Conservation (phyloP, 2,888 invertebrate genomes). For the Drosophila hamatofila region DNA sequence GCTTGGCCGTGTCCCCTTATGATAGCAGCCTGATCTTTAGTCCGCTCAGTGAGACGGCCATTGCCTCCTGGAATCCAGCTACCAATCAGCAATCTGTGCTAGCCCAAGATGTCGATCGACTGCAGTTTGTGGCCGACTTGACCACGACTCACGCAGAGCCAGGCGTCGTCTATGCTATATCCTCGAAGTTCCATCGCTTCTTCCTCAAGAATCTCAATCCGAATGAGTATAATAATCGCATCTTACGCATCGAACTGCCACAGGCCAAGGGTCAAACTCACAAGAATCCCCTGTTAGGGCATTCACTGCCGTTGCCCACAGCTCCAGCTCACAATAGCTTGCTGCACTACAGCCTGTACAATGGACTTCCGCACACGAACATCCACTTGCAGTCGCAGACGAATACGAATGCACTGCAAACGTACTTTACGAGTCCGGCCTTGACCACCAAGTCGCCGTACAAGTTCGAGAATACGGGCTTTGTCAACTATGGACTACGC, state of each 20-base stretch:
- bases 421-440: conserved; percentile 74
- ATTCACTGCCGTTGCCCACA: conserved; percentile 40
- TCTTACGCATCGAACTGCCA: conserved; percentile 87
- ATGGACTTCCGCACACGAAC: conserved; percentile 36
- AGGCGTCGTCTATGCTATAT: conserved; percentile 90
- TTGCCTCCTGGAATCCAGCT: conserved; percentile 92
- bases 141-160: conserved; percentile 89
- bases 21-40: conserved; percentile 92
- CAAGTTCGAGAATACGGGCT: conserved; percentile 73
- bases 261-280: conserved; percentile 9
- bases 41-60: conserved; percentile 92
- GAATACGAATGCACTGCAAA: conserved; percentile 51
- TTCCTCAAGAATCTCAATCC: conserved; percentile 89
- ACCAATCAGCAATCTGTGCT: conserved; percentile 90
- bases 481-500: conserved; percentile 74
- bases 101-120: conserved; percentile 89
- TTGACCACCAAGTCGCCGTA: conserved; percentile 74
- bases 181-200: conserved; percentile 92
- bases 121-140: conserved; percentile 93
- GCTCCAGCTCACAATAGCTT: conserved; percentile 51
- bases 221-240: conserved; percentile 90
- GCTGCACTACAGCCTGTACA: conserved; percentile 51
- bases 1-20: conserved; percentile 89
- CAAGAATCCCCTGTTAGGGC: conserved; percentile 35
- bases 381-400: conserved; percentile 24